Conservation (phyloP, 2,797 vertebrate species). For the Gymnothorax reevesii region DNA sequence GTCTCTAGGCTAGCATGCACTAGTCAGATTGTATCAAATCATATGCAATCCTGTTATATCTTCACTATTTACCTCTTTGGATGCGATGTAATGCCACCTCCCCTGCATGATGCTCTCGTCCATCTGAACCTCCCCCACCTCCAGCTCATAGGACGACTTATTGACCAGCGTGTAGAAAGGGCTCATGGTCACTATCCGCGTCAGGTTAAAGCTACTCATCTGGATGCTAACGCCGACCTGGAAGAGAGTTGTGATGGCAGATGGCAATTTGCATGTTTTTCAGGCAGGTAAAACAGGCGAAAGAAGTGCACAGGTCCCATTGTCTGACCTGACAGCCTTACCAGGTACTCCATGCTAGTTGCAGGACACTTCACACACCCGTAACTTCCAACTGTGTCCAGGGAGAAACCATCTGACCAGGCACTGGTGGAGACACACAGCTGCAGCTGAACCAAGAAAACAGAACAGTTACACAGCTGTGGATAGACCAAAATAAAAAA, state of each 20-base stretch:
- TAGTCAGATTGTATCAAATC: not conserved
- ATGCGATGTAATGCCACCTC: slow-evolving; percentile 87
- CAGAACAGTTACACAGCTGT: not conserved
- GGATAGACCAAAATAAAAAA: no score
- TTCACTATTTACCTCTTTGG: slow-evolving; percentile 77
- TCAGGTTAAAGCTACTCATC: slow-evolving; percentile 95
- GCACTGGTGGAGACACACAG: slow-evolving; percentile 89
- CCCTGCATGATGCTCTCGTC: slow-evolving; percentile 63
- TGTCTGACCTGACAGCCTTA: slow-evolving; percentile 55
- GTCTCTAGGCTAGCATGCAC: not conserved
- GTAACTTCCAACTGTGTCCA: slow-evolving; percentile 95
- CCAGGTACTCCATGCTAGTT: slow-evolving; percentile 86
- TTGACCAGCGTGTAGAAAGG: slow-evolving; percentile 94
- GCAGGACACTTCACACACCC: slow-evolving; percentile 91
- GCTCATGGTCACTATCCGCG: slow-evolving; percentile 88
- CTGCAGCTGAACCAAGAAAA: slow-evolving; percentile 77
- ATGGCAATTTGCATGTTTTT: not conserved
- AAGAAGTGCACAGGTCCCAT: not conserved
- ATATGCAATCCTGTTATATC: not conserved
- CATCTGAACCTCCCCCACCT: slow-evolving; percentile 85
- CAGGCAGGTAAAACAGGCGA: not conserved
- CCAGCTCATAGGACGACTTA: slow-evolving; percentile 88
- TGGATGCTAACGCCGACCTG: slow-evolving; percentile 94
- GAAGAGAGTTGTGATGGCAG: slow-evolving; percentile 11
- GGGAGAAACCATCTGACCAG: slow-evolving; percentile 90